These are phyloP conservation scores for Sandelia bainsii DNA, from an alignment of 2,797 vertebrate genomes.

Conservation along the genomic window DNA sequence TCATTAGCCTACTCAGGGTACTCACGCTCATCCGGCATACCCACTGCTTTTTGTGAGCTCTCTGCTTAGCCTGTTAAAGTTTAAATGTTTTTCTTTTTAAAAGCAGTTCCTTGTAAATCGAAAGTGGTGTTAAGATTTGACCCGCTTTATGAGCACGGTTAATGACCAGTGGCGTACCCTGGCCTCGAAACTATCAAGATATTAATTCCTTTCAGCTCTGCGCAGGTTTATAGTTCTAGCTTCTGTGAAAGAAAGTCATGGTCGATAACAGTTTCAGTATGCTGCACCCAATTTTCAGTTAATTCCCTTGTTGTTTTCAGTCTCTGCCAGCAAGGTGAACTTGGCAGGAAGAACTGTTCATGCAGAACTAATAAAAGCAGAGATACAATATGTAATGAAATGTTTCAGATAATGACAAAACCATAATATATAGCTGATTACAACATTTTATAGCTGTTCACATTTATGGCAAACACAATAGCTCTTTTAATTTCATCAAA, in stretches of 20 bases:
- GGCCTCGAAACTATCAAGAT: constrained; percentile 34
- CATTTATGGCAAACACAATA: constrained; percentile 3
- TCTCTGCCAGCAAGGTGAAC: constrained; percentile 45
- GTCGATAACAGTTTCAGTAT: constrained; percentile 32
- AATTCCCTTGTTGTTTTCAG: constrained; percentile 41
- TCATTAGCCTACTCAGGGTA: constrained; percentile 64
- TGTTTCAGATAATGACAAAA: constrained; percentile 21
- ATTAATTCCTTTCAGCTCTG: constrained; percentile 52
- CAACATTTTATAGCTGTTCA: neutral
- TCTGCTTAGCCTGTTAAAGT: constrained; percentile 32
- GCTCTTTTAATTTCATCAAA: neutral
- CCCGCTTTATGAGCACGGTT: constrained; percentile 39
- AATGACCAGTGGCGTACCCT: constrained; percentile 35
- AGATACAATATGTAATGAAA: constrained; percentile 18
- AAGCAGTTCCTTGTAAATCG: constrained; percentile 50
- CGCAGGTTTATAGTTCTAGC: constrained; percentile 42
- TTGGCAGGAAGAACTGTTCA: constrained; percentile 37
- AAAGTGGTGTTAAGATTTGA: constrained; percentile 34
- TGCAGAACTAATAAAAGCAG: constrained; percentile 47
- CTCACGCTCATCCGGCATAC: constrained; percentile 39
- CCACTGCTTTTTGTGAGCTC: constrained; percentile 42
- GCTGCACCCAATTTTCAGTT: constrained; percentile 50
- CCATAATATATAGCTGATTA: neutral
- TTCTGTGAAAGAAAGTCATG: constrained; percentile 33
- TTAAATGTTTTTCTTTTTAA: constrained; percentile 52